Evolutionary conservation across 2,113 vertebrate species (phyloP).

Genomic region (Lepus timidus): DNA sequence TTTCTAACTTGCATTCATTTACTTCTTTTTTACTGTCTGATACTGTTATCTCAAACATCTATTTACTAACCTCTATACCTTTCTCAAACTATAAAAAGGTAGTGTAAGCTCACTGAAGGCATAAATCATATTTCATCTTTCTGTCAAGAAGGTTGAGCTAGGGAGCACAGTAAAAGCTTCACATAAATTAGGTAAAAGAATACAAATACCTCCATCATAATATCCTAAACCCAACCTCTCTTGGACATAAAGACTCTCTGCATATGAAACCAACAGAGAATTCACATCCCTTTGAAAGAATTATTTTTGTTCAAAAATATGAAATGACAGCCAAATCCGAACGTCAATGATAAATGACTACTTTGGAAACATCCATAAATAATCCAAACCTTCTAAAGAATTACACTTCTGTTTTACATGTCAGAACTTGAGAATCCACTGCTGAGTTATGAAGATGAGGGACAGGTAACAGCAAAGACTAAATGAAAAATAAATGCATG

Average conservation of each 20-base stretch:
- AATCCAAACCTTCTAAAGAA: neutral
- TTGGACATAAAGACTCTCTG: slow-evolving; percentile 7
- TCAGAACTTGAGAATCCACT: slow-evolving; percentile 70
- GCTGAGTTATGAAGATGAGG: slow-evolving; percentile 88
- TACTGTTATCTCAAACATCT: slow-evolving; percentile 38
- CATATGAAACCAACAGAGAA: slow-evolving; percentile 31
- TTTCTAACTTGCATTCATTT: neutral
- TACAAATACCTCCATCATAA: neutral
- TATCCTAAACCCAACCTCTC: slow-evolving; percentile 23
- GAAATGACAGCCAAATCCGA: slow-evolving; percentile 46
- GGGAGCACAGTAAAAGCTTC: slow-evolving; percentile 27
- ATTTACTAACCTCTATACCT: slow-evolving; percentile 39
- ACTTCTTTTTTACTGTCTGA: slow-evolving; percentile 30
- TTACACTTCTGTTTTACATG: slow-evolving; percentile 48
- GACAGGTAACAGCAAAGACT: slow-evolving; percentile 88
- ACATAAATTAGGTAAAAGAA: neutral
- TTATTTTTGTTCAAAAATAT: slow-evolving; percentile 54
- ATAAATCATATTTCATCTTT: slow-evolving; percentile 41
- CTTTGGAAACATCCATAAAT: slow-evolving; percentile 32
- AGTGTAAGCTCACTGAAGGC: slow-evolving; percentile 11
- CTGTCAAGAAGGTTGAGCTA: neutral
- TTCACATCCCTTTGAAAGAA: neutral
- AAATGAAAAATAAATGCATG: slow-evolving; percentile 82
- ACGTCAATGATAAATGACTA: slow-evolving; percentile 34
- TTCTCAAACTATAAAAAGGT: slow-evolving; percentile 57